These are phyloP conservation scores for Druon quercuslanigerum DNA, from an alignment of 1,140 invertebrate species.

Conservation along the genomic window DNA sequence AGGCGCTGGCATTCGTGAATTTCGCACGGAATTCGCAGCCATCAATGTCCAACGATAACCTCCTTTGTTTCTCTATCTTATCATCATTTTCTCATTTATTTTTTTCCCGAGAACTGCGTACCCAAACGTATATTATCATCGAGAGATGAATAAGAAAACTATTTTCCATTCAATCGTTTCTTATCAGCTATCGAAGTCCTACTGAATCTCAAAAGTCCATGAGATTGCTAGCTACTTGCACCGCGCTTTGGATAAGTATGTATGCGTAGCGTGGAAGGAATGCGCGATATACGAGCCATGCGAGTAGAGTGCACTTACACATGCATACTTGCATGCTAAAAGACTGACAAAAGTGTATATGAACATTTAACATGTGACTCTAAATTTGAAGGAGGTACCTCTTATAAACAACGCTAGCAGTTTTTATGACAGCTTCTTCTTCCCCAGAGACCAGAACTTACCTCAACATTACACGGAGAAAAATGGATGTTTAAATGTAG, in stretches of 20 bases:
- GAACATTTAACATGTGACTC: not conserved
- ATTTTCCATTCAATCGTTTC: not conserved
- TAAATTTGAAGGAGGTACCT: conserved; percentile 3
- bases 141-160: not conserved
- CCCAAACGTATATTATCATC: too few relatives aligned
- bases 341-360: conserved; percentile 2
- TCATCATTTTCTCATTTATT: not conserved
- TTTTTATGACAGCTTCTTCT: not conserved
- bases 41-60: not conserved
- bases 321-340: conserved; percentile 5
- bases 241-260: not conserved
- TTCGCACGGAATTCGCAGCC: too few relatives aligned
- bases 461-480: too few relatives aligned
- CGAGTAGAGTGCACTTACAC: not conserved
- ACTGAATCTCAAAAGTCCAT: not conserved
- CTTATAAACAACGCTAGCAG: conserved; percentile 10
- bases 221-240: conserved; percentile 3
- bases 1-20: not conserved
- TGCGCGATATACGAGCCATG: not conserved
- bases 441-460: not conserved
- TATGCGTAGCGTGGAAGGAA: not conserved
- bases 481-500: too few relatives aligned
- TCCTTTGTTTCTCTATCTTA: not conserved
- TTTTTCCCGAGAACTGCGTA: too few relatives aligned
- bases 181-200: too few relatives aligned